Evolutionary conservation across 92 coral and sea anemone genomes (phyloP), one percentile per base, ranked within the genome.

Genomic region (Micromussa lordhowensis): DNA sequence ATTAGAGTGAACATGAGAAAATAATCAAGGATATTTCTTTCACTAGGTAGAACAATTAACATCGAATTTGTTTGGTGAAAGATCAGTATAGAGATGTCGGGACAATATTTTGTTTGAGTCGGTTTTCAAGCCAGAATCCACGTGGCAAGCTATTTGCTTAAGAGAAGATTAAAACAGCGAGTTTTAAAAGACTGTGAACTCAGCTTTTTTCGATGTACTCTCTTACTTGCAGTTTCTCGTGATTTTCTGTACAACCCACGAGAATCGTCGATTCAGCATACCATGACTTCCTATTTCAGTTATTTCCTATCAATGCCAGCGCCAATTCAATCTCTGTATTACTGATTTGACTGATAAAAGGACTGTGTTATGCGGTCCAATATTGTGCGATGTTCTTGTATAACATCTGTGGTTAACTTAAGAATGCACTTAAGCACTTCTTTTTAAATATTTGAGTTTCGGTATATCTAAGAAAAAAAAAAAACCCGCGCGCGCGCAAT

Each of bases 21-120:
- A 69, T 32, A 70, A 71, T 36, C 48, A 53, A 61, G 17, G 10
- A 48, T 71, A 71, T 71, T 31, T 72, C 77, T 82, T 48, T 78
- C 64, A 35, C 26, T n/a, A 5, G 30, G 64, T 51, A 35, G n/a
- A 74, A 74, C 80, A 84, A 12, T 36, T 54, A 59, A 71, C 24
- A 75, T 79, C 28, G 64, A 31, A 79, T 79, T 30, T 79, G 69
- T 79, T 24, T 53, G 49, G 53, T 34, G n/a, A 14, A 32, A 35
- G 78, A 35, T n/a, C n/a, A n/a, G n/a, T 66, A 26, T 66, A 66
- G 11, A 66, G 32, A 26, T 11, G 71, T 66, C 17, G 53, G 77
- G 15, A n/a, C 51, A 35, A 73, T 73, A 73, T 73, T 73, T 32
- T 72, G 0, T 5, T 9, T 14, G 44, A 12, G 78, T 34, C 78